Base-by-base conservation (phyloP, 2,888 invertebrate genomes). In the Aphidius colemani region DNA sequence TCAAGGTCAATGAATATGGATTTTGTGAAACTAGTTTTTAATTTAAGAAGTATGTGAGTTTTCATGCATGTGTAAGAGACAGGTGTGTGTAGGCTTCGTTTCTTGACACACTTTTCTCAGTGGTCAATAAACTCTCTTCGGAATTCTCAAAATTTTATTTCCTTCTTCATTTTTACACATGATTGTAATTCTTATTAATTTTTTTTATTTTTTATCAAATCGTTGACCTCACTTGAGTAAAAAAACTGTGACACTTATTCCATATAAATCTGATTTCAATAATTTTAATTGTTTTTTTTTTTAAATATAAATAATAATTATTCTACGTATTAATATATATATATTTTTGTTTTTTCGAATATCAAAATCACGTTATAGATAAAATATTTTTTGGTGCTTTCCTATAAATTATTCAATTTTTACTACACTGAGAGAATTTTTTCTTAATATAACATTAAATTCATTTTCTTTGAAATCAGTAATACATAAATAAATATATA, bases 71-170 rank as follows among this genome's bases (percentile, higher is more conserved):
- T 53, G 43, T 39, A 43, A 30, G 49, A 53, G 56, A 59, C 55
- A 45, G 64, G 48, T 46, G 49, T 46, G 11, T 51, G 63, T 45
- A 66, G 66, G 69, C 73, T 72, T 71, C 75, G 74, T 74, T 74
- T 78, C 75, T 68, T 77, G 79, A 71, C 79, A 77, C 75, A 79
- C 80, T 81, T 80, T 77, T 76, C 70, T 75, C 72, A 69, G 70
- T 73, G 67, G 68, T 69, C 69, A 68, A 73, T 72, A 67, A 70
- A 71, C 73, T 72, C 73, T 72, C 71, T 73, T 70, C 66, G 68
- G 62, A 67, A 30, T 30, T 30, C 65, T 66, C 69, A 67, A 30
- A 48, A 48, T 11, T 48, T 44, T 49, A 43, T 57, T 50, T 64
- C 50, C 18, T 50, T 46, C 55, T 64, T 55, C 46, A 46, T 55